These are phyloP conservation scores for Zophobas atratus DNA, from an alignment of 1,140 invertebrate species.

Conservation along the genomic window DNA sequence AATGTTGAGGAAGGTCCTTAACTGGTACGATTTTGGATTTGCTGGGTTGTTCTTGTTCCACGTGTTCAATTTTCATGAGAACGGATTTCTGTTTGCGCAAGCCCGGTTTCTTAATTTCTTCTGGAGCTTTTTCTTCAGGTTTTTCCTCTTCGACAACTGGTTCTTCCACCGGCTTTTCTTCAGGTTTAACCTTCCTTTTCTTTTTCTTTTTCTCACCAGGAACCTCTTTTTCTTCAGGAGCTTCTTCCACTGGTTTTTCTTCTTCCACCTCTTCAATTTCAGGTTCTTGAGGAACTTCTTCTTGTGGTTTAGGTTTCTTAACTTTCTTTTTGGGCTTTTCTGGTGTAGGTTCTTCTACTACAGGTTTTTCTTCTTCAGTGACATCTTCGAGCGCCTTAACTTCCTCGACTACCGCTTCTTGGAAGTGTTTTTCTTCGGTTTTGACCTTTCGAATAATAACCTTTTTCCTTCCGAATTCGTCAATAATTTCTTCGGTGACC, in stretches of 20 bases:
- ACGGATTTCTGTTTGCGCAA: constrained; percentile 52
- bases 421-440: constrained; percentile 35
- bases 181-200: constrained; percentile 51
- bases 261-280: constrained; percentile 44
- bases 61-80: constrained; percentile 74
- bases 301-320: constrained; percentile 52
- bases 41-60: constrained; percentile 72
- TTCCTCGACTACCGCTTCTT: constrained; percentile 56
- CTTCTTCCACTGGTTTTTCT: constrained; percentile 50
- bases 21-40: constrained; percentile 77
- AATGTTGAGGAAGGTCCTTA: constrained; percentile 75
- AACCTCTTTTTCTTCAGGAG: constrained; percentile 41
- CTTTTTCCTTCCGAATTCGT: no score
- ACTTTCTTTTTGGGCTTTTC: constrained; percentile 51
- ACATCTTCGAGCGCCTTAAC: constrained; percentile 3
- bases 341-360: constrained; percentile 56
- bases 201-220: constrained; percentile 41
- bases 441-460: not conserved
- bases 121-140: constrained; percentile 13
- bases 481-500: not conserved
- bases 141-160: constrained; percentile 50
- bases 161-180: constrained; percentile 49
- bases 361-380: constrained; percentile 46
- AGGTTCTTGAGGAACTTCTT: constrained; percentile 48
- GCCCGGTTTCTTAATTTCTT: constrained; percentile 36